Evolutionary conservation across 2,113 vertebrate species (phyloP), one percentile per base, ranked within the genome.

Genomic region (Microtus montanus): DNA sequence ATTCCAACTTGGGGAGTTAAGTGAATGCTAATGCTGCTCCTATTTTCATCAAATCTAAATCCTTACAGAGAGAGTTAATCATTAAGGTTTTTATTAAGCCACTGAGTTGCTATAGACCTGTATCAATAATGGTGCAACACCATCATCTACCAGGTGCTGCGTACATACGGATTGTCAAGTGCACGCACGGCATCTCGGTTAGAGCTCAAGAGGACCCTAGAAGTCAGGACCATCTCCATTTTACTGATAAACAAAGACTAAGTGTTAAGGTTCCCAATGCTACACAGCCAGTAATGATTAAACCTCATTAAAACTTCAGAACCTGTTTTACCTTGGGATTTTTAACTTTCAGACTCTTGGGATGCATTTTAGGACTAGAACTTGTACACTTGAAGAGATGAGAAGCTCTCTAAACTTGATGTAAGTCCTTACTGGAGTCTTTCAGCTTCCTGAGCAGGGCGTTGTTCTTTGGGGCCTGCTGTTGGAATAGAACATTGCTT

Each of bases 71-170:
- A 11, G 24, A 63, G 52, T 54, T 33, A 24, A 74, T 52, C 19
- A 19, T 61, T 33, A 17, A 0, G 0, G 26, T 17, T 58, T 92
- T 15, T 74, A 41, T 54, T 71, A 33, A 77, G 52, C 4, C 38
- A 20, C 15, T 10, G 6, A 49, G 0, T 11, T 38, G 13, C 5
- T 44, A 5, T 3, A 54, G 24, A 35, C 17, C 5, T 78, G 3
- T 17, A 38, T 38, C 44, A n/a, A 52, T 33, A 52, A 41, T 15
- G 26, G 20, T 84, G 49, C 1, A 58, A 41, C 7, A 64, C 8
- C 66, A 35, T 75, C 20, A 1, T 13, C 54, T 85, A 5, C 79
- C 20, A 14, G 1, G 13, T 14, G 33, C 14, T 82, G 12, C 54
- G 49, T 22, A 71, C 35, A 87, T 68, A 66, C 1, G 17, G 15